These are phyloP conservation scores for Drosophila yakuba DNA, from an alignment of 1,140 invertebrate species.

Conservation along the genomic window DNA sequence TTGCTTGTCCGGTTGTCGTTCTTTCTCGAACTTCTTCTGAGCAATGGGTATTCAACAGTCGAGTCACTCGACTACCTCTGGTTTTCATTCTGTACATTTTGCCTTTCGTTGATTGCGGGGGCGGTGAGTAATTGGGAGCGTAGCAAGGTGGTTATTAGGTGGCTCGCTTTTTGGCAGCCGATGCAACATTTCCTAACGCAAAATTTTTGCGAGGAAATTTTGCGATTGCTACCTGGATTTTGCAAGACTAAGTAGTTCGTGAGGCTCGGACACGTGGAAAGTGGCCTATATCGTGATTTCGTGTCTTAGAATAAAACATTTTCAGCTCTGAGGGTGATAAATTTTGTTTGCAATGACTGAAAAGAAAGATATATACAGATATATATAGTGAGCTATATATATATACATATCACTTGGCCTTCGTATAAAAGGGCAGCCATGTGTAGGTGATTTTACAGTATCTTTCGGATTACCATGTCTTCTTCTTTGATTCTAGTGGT, in stretches of 20 bases:
- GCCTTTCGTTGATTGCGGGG: neutral
- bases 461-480: conserved; percentile 17
- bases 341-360: neutral
- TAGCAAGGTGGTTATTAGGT: conserved; percentile 63
- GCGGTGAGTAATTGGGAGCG: conserved; percentile 17
- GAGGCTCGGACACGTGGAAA: conserved; percentile 3
- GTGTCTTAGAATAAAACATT: conserved; percentile 16
- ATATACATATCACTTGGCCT: neutral
- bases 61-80: too few species aligned
- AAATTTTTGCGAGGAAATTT: conserved; percentile 36
- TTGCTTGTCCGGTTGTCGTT: too few species aligned
- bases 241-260: conserved; percentile 20
- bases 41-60: too few species aligned
- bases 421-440: conserved; percentile 21
- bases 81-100: too few species aligned
- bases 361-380: neutral
- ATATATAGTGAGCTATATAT: too few species aligned
- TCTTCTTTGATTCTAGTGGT: neutral
- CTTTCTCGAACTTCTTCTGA: too few species aligned
- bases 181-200: conserved; percentile 65
- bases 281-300: conserved; percentile 7
- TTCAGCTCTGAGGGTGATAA: neutral
- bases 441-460: conserved; percentile 6
- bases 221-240: conserved; percentile 38
- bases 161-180: conserved; percentile 51